Evolutionary conservation across 30 jellyfish, hydroid and myxozoan species (phyloP).

Genomic region (Aurelia coerulea): DNA sequence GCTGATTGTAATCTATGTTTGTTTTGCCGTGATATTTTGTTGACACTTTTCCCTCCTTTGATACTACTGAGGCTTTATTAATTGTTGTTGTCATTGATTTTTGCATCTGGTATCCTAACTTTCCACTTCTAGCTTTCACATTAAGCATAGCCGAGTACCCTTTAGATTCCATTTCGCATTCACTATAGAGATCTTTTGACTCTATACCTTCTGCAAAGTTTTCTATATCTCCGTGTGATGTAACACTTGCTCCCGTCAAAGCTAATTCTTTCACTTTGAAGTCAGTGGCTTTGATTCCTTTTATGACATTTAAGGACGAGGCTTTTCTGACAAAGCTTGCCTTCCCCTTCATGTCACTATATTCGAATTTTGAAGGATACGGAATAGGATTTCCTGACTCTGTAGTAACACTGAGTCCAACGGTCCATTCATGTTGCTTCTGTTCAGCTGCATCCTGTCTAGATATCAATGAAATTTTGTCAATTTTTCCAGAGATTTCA

Average conservation of each 20-base stretch:
- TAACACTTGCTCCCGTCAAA: background rate
- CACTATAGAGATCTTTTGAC: background rate
- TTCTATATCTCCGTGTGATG: background rate
- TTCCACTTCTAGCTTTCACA: background rate
- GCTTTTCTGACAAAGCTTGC: background rate
- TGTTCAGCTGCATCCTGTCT: background rate
- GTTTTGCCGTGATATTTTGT: background rate
- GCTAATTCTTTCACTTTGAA: background rate
- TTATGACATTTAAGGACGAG: background rate
- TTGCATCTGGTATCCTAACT: background rate
- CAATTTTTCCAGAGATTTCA: background rate
- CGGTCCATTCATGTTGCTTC: background rate
- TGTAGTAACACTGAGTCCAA: slow-evolving; percentile 3
- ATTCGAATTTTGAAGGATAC: background rate
- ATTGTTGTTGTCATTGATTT: background rate
- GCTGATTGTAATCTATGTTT: background rate
- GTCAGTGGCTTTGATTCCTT: background rate
- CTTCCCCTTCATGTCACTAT: background rate
- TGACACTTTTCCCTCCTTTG: background rate
- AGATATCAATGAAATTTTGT: background rate
- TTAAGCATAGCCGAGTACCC: background rate
- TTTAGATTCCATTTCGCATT: background rate
- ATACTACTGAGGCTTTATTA: background rate
- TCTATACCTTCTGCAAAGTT: background rate
- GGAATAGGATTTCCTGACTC: slow-evolving; percentile 1